These are phyloP conservation scores for Micromesistius poutassou DNA, from an alignment of 2,797 vertebrate species.

Conservation along the genomic window DNA sequence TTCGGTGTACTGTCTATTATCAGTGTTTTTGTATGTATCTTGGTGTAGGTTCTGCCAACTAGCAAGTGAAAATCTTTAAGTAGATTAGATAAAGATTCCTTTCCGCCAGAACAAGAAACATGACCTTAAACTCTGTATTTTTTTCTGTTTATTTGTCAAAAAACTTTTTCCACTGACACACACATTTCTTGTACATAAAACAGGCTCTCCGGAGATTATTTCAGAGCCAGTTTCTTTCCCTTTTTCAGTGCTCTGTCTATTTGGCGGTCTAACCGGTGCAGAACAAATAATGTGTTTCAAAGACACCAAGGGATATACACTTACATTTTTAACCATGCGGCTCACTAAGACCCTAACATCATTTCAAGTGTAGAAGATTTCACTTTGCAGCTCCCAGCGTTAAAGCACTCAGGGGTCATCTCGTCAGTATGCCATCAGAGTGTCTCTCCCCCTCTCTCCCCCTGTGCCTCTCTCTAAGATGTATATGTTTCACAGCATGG, in stretches of 20 bases:
- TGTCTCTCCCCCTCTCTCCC: neutral
- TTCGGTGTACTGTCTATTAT: neutral
- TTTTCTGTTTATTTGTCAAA: neutral
- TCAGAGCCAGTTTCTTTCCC: neutral
- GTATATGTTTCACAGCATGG: neutral
- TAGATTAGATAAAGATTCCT: neutral
- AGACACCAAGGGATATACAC: neutral
- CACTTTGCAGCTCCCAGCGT: no score
- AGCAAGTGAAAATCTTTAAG: neutral
- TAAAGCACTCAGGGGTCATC: neutral
- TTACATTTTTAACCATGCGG: neutral
- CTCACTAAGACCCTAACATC: neutral
- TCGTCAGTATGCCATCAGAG: neutral
- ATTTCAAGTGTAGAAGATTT: no score
- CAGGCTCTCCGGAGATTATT: neutral
- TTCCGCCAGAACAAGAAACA: neutral
- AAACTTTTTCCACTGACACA: neutral
- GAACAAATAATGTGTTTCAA: neutral
- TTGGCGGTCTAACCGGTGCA: neutral
- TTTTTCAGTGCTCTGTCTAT: neutral
- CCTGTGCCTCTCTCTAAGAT: neutral
- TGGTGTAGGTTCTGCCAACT: neutral
- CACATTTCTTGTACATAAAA: neutral
- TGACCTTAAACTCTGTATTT: neutral
- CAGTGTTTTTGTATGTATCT: neutral